Conservation (phyloP, 2,888 invertebrate species). For the Drosophila pegasa region DNA sequence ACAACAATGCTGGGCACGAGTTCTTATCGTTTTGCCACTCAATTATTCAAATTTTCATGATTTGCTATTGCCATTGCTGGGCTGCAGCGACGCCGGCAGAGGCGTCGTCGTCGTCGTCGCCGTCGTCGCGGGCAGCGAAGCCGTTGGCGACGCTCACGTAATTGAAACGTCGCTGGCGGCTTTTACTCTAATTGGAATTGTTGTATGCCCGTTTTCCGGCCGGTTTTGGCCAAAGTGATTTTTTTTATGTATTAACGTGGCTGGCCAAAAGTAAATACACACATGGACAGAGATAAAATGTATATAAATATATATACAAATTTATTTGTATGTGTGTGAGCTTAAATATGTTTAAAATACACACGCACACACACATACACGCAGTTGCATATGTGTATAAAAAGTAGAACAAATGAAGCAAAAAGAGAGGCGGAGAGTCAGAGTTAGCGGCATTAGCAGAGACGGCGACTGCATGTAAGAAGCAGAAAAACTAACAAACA, state of each 20-base stretch:
- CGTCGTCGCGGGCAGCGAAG: slow-evolving; percentile 18
- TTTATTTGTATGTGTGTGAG: background rate
- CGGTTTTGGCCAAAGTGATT: slow-evolving; percentile 66
- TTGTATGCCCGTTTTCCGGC: slow-evolving; percentile 73
- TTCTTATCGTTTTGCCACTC: slow-evolving; percentile 70
- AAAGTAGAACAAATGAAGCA: slow-evolving; percentile 59
- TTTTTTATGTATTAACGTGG: slow-evolving; percentile 58
- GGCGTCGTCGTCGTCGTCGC: too few relatives aligned
- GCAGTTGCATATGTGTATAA: background rate
- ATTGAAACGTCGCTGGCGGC: slow-evolving; percentile 65
- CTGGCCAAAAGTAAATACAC: slow-evolving; percentile 66
- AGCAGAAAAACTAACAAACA: slow-evolving; percentile 78
- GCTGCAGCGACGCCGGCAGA: slow-evolving; percentile 29
- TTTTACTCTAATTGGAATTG: slow-evolving; percentile 78
- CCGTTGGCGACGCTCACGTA: slow-evolving; percentile 61
- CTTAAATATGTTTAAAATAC: background rate
- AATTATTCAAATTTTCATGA: slow-evolving; percentile 68
- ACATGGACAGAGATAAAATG: slow-evolving; percentile 19
- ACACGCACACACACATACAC: background rate
- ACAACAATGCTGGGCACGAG: slow-evolving; percentile 24
- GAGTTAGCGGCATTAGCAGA: slow-evolving; percentile 29
- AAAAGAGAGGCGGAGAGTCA: slow-evolving; percentile 28
- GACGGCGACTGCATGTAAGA: slow-evolving; percentile 50
- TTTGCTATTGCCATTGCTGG: slow-evolving; percentile 51
- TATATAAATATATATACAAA: background rate